These are phyloP conservation scores for Desmodus rotundus DNA, from an alignment of 2,113 vertebrate genomes.

Conservation along the genomic window DNA sequence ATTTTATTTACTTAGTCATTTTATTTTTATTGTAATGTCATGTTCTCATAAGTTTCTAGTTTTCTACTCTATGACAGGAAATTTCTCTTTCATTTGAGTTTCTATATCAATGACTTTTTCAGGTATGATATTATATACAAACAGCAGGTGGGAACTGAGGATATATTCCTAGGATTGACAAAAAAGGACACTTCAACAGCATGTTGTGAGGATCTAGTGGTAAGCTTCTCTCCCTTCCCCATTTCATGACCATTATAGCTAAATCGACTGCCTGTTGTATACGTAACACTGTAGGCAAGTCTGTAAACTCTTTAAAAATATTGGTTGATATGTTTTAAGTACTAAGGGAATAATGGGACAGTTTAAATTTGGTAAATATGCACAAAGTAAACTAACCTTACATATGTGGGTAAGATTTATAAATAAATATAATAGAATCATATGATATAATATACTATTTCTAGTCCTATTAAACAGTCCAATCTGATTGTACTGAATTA, in stretches of 20 bases:
- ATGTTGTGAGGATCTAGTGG: slow-evolving; percentile 93
- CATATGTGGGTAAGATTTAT: not conserved
- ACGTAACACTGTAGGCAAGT: not conserved
- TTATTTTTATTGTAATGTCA: slow-evolving; percentile 9
- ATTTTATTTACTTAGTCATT: slow-evolving; percentile 9
- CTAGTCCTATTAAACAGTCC: not conserved
- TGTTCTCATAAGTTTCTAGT: not conserved
- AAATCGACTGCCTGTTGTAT: not conserved
- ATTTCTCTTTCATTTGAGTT: slow-evolving; percentile 23
- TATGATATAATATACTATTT: slow-evolving; percentile 1
- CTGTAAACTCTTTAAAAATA: slow-evolving; percentile 35
- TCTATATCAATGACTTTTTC: slow-evolving; percentile 54
- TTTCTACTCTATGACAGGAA: slow-evolving; percentile 27
- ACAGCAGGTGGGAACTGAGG: slow-evolving; percentile 91
- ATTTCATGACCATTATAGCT: slow-evolving; percentile 5
- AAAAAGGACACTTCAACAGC: slow-evolving; percentile 92
- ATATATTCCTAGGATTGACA: slow-evolving; percentile 91
- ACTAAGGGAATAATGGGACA: not conserved
- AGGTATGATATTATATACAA: slow-evolving; percentile 92
- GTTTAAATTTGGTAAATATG: slow-evolving; percentile 35
- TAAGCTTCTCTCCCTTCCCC: slow-evolving; percentile 72
- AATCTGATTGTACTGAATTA: not conserved
- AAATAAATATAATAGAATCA: slow-evolving; percentile 13
- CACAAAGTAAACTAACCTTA: slow-evolving; percentile 25
- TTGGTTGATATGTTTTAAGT: not conserved